Evolutionary conservation across 2,797 vertebrate species (phyloP).

Genomic region (Gymnothorax reevesii): DNA sequence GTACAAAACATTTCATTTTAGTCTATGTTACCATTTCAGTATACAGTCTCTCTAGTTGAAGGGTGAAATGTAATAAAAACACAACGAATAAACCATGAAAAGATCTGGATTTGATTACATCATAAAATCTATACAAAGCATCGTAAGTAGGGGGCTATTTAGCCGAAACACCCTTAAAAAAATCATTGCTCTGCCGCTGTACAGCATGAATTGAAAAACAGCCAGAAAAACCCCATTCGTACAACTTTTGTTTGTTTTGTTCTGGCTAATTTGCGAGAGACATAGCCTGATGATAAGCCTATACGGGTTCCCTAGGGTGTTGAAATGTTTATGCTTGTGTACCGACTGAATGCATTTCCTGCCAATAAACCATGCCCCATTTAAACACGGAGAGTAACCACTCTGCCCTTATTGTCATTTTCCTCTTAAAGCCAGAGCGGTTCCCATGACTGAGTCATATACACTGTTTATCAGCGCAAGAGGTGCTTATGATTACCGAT

Average conservation of each 20-base stretch:
- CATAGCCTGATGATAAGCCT: not conserved
- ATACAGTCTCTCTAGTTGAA: conserved; percentile 49
- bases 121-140: not conserved
- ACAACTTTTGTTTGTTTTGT: not conserved
- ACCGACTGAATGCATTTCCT: not conserved
- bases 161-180: not conserved
- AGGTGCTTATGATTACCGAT: not conserved
- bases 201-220: not conserved
- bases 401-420: not conserved
- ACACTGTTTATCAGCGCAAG: too few relatives aligned
- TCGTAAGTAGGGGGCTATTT: not conserved
- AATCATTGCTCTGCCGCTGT: not conserved
- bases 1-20: not conserved
- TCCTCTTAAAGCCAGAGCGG: not conserved
- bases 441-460: not conserved
- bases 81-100: conserved; percentile 50
- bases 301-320: not conserved
- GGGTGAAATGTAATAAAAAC: conserved; percentile 25
- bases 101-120: conserved; percentile 50
- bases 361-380: not conserved
- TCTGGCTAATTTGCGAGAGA: not conserved
- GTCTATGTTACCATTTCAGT: conserved; percentile 56
- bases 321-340: not conserved
- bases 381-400: not conserved
- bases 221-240: not conserved